Conservation (phyloP, 2,888 invertebrate species). For the Penaeus monodon region DNA sequence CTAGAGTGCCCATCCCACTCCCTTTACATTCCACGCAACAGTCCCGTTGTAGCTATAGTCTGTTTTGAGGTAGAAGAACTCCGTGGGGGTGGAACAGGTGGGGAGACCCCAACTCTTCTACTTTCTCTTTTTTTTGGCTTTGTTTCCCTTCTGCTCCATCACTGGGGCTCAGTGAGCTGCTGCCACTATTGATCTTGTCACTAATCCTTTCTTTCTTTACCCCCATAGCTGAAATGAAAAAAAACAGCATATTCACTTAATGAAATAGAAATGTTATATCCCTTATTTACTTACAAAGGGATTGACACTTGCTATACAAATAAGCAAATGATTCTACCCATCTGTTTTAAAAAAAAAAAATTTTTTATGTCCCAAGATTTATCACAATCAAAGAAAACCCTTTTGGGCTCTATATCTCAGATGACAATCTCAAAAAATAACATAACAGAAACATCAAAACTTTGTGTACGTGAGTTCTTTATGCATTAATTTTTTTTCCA, state of each 20-base stretch:
- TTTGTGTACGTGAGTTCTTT: no score
- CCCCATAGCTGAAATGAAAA: slow-evolving; percentile 18
- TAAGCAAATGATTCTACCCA: no score
- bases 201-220: slow-evolving; percentile 42
- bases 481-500: no score
- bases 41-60: slow-evolving; percentile 26
- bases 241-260: not conserved
- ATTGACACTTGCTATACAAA: no score
- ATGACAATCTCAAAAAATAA: no score
- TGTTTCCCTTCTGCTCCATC: not conserved
- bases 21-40: slow-evolving; percentile 18
- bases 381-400: no score
- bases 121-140: not conserved
- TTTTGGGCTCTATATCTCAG: no score
- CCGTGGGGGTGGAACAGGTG: slow-evolving; percentile 60
- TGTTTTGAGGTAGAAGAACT: slow-evolving; percentile 44
- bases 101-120: slow-evolving; percentile 11
- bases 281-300: no score
- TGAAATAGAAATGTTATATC: not conserved
- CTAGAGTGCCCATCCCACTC: slow-evolving; percentile 53
- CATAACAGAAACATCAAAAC: no score
- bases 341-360: no score
- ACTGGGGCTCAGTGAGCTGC: not conserved
- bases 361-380: no score
- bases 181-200: slow-evolving; percentile 37